A percentile compares a stretch with the other conserved stretches of the same genome.
Conservation (phyloP, 2,113 vertebrate genomes). For the Cyprinodon variegatus region DNA sequence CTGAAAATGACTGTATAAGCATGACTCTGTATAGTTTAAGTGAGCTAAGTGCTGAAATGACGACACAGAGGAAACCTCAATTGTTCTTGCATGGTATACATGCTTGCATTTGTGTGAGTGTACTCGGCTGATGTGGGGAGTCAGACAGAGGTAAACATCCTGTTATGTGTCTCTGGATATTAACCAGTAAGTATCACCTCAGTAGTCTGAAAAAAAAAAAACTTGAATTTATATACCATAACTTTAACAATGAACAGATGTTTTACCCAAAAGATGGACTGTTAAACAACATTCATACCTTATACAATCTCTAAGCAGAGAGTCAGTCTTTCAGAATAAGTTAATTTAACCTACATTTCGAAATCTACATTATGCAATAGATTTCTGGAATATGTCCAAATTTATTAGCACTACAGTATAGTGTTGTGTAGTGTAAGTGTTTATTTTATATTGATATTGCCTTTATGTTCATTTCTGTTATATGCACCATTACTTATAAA, state of each 20-base stretch:
- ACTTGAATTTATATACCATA: background rate
- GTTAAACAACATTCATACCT: background rate
- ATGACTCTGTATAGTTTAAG: constrained; percentile 22
- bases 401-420: too few relatives aligned
- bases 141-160: constrained; percentile 50
- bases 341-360: too few relatives aligned
- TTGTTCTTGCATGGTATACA: constrained; percentile 4
- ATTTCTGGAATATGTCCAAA: too few relatives aligned
- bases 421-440: too few relatives aligned
- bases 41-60: constrained; percentile 8
- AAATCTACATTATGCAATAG: too few relatives aligned
- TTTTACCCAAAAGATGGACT: background rate
- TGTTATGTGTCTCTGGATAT: constrained; percentile 54
- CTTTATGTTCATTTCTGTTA: background rate
- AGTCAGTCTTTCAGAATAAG: background rate
- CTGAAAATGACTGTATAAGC: constrained; percentile 15
- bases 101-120: constrained; percentile 18
- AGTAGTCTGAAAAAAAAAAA: constrained; percentile 25
- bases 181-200: constrained; percentile 14
- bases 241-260: constrained; percentile 30
- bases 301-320: background rate
- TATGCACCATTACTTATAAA: background rate
- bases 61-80: constrained; percentile 31
- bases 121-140: constrained; percentile 5
- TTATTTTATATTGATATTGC: background rate